Evolutionary conservation across 2,888 invertebrate species (phyloP).

Genomic region (Meandrusa payeni): DNA sequence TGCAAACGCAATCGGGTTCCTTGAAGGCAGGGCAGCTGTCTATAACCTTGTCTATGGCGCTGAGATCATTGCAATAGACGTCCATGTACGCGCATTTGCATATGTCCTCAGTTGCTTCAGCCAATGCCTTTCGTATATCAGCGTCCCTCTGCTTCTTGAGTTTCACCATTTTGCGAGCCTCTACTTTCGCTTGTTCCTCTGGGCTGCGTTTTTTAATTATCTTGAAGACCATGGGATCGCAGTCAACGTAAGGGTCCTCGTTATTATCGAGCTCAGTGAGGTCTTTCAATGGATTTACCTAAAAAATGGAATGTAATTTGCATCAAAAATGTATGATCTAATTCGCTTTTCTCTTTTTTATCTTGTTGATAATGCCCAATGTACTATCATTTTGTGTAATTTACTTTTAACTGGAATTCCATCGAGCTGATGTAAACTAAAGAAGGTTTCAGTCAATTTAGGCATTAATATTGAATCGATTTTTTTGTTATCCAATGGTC

Average conservation of each 20-base stretch:
- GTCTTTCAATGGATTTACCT: slow-evolving; percentile 84
- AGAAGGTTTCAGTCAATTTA: too few species aligned
- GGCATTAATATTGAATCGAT: too few species aligned
- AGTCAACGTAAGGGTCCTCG: slow-evolving; percentile 85
- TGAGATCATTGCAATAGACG: slow-evolving; percentile 67
- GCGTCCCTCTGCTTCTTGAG: slow-evolving; percentile 76
- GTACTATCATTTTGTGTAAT: too few species aligned
- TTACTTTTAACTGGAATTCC: too few species aligned
- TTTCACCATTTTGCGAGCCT: slow-evolving; percentile 77
- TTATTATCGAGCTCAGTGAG: slow-evolving; percentile 76
- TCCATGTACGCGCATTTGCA: slow-evolving; percentile 79
- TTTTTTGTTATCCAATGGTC: too few species aligned
- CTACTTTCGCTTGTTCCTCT: slow-evolving; percentile 75
- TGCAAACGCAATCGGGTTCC: slow-evolving; percentile 65
- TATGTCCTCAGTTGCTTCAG: slow-evolving; percentile 66
- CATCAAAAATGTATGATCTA: too few species aligned
- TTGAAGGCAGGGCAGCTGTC: slow-evolving; percentile 69
- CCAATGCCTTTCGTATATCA: slow-evolving; percentile 71
- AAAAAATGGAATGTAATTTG: too few species aligned
- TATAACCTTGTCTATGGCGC: slow-evolving; percentile 68
- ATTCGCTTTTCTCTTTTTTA: too few species aligned
- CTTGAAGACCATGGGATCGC: slow-evolving; percentile 85
- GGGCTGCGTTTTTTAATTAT: slow-evolving; percentile 82
- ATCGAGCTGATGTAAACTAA: too few species aligned
- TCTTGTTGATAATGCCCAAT: too few species aligned